Percentiles rank a stretch among this genome's conserved stretches.
Conservation (phyloP, 1,140 invertebrate species). For the Drosophila kepulauana region DNA sequence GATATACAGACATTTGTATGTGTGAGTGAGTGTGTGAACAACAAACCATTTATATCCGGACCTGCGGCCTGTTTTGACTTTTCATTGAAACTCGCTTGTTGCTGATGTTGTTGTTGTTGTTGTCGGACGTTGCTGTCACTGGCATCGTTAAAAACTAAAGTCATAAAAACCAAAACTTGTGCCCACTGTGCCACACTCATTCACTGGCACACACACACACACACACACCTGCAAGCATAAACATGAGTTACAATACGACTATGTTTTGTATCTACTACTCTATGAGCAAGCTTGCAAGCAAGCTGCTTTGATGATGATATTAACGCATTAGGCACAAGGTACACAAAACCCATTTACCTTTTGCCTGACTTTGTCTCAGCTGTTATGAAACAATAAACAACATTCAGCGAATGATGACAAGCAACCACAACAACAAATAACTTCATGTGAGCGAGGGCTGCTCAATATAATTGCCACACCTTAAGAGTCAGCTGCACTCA, state of each 20-base stretch:
- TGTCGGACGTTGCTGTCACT: slow-evolving; percentile 49
- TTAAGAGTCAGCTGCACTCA: background rate
- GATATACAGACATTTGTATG: slow-evolving; percentile 9
- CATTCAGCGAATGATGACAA: slow-evolving; percentile 65
- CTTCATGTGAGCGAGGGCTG: slow-evolving; percentile 35
- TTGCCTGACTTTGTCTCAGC: slow-evolving; percentile 70
- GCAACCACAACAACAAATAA: slow-evolving; percentile 26
- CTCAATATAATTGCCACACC: slow-evolving; percentile 7
- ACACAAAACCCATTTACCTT: slow-evolving; percentile 80
- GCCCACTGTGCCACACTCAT: slow-evolving; percentile 44
- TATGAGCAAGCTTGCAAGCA: slow-evolving; percentile 30
- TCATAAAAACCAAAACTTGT: slow-evolving; percentile 75
- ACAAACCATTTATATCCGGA: slow-evolving; percentile 83
- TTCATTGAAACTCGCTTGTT: slow-evolving; percentile 73
- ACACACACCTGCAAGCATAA: slow-evolving; percentile 13
- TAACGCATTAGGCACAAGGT: slow-evolving; percentile 82
- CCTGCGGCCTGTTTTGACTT: slow-evolving; percentile 82
- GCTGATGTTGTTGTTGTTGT: slow-evolving; percentile 47
- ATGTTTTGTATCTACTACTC: slow-evolving; percentile 11
- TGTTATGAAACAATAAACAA: slow-evolving; percentile 82
- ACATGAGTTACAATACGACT: slow-evolving; percentile 29
- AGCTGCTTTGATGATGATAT: slow-evolving; percentile 63
- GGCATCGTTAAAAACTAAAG: slow-evolving; percentile 74
- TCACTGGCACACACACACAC: slow-evolving; percentile 1
- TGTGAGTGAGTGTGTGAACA: slow-evolving; percentile 57